Evolutionary conservation across 2,113 vertebrate genomes (phyloP), one percentile per base, ranked within the genome.

Genomic region (Illadopsis cleaveri): DNA sequence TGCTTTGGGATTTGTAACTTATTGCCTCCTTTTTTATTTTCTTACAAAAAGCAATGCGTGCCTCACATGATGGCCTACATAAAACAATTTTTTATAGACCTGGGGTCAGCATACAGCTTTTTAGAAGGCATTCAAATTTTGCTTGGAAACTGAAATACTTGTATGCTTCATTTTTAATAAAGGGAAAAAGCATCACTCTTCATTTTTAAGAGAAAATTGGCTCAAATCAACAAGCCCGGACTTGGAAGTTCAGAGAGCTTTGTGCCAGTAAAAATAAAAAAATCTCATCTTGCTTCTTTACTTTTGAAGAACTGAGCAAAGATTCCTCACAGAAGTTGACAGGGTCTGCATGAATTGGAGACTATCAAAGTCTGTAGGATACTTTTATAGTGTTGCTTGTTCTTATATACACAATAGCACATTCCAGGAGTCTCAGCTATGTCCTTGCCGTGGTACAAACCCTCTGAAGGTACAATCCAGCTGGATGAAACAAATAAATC

Each of bases 1-100:
- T 97, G 96, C 92, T 97, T 82, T 97, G 98, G 98, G 97, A 98
- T 98, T 98, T 98, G 96, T 94, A 98, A 96, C 92, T 97, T 98
- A 97, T 68, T 97, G 94, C 78, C 54, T 97, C 70, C 95, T 94
- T 96, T 97, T 98, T 96, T 96, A 94, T 94, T 96, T 98, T 85
- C 94, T 97, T 97, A 96, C 71, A 89, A 94, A 95, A 98, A 92
- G 72, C 60, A 82, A 96, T 53, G 64, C 86, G 95, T 97, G 93
- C 95, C 72, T 95, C 72, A 96, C 95, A 97, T 60, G 89, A 71
- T n/a, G 16, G 54, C 75, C 91, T 91, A 72, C 83, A 97, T 97
- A 97, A 98, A 97, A 89, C 86, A 97, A 31, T 58, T 96, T 96
- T 96, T 92, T 89, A 91, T 83, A 90, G 86, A 97, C 84, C 75